Evolutionary conservation across 2,888 invertebrate genomes (phyloP).

Genomic region (Phrixothrix hirtus): DNA sequence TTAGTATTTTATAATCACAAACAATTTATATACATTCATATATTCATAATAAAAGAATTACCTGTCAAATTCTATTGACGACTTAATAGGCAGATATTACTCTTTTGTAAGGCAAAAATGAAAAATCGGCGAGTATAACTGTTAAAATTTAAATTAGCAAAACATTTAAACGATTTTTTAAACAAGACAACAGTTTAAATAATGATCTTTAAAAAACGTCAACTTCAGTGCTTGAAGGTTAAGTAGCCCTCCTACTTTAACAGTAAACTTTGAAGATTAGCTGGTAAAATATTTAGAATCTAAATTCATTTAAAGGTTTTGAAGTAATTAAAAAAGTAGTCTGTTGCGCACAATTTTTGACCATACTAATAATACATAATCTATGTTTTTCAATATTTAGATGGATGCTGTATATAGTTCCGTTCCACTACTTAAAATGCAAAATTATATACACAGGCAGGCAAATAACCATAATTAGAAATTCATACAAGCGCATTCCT

Average conservation of each 20-base stretch:
- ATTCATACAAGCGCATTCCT: conserved; percentile 31
- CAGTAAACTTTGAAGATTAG: conserved; percentile 29
- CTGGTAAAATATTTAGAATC: conserved; percentile 14
- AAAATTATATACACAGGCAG: conserved; percentile 26
- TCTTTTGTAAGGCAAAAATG: background rate
- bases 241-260: conserved; percentile 33
- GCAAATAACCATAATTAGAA: conserved; percentile 31
- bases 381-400: conserved; percentile 17
- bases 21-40: too few species aligned
- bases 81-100: background rate
- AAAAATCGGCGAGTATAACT: conserved; percentile 10
- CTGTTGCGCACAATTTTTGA: conserved; percentile 9
- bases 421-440: conserved; percentile 24
- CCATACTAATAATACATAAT: conserved; percentile 15
- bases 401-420: conserved; percentile 12
- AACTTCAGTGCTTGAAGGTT: conserved; percentile 31
- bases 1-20: background rate
- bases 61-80: background rate
- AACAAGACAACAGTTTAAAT: conserved; percentile 26
- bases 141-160: conserved; percentile 22
- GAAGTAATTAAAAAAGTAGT: conserved; percentile 3
- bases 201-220: conserved; percentile 31
- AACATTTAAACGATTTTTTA: conserved; percentile 23
- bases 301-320: conserved; percentile 9
- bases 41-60: background rate